Evolutionary conservation across 2,113 vertebrate species (phyloP).

Genomic region (Oryctolagus cuniculus): DNA sequence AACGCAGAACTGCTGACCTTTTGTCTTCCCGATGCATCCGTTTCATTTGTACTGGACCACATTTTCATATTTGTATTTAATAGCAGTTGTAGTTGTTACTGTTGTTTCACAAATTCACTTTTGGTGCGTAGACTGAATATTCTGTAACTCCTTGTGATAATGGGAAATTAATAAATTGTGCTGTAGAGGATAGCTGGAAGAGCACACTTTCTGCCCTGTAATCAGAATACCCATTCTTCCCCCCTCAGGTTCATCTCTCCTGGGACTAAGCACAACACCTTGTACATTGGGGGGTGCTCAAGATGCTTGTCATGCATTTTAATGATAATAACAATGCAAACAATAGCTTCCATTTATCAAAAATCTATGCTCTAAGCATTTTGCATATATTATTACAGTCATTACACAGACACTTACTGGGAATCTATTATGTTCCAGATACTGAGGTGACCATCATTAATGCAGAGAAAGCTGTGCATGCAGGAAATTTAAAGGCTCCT

Average conservation of each 20-base stretch:
- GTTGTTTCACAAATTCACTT: neutral
- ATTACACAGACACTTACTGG: neutral
- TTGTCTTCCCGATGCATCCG: neutral
- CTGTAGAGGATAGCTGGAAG: neutral
- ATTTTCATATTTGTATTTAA: neutral
- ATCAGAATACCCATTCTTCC: neutral
- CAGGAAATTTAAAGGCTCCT: neutral
- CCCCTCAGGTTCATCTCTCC: neutral
- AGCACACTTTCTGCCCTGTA: rapidly evolving
- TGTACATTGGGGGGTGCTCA: neutral
- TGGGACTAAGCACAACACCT: neutral
- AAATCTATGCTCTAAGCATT: neutral
- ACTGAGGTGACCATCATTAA: neutral
- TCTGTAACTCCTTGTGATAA: neutral
- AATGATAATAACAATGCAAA: neutral
- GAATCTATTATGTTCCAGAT: neutral
- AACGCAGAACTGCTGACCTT: neutral
- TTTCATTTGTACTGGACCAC: neutral
- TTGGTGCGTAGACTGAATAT: neutral
- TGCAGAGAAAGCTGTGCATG: neutral
- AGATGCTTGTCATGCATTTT: neutral
- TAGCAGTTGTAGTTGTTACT: no score
- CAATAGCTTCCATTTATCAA: neutral
- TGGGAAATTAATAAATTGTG: neutral
- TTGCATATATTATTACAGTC: slow-evolving; percentile 3